Conservation (phyloP, 2,113 vertebrate species). For the Ascaphus truei region DNA sequence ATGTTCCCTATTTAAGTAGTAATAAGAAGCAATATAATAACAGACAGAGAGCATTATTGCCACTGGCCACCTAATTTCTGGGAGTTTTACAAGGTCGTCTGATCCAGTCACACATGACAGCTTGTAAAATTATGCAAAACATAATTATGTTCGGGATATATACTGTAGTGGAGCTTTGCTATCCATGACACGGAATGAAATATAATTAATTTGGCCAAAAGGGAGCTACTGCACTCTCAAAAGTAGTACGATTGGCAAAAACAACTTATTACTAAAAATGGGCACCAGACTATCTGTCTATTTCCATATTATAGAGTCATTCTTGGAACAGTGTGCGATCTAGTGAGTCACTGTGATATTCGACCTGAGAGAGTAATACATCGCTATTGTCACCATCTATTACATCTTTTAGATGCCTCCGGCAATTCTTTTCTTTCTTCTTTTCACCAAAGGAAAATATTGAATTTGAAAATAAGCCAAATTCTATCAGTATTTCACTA, state of each 20-base stretch:
- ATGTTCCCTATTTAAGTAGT: slow-evolving; percentile 36
- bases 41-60: slow-evolving; percentile 24
- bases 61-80: slow-evolving; percentile 4
- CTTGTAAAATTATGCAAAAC: neutral
- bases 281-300: neutral
- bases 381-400: neutral
- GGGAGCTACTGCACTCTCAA: neutral
- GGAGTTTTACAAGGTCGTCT: slow-evolving; percentile 1
- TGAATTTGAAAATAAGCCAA: slow-evolving; percentile 4
- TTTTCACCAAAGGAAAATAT: slow-evolving; percentile 6
- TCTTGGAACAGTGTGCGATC: neutral
- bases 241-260: neutral
- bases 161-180: neutral
- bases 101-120: slow-evolving; percentile 2
- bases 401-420: neutral
- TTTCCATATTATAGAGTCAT: slow-evolving; percentile 19
- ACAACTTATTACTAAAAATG: neutral
- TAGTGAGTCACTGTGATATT: slow-evolving; percentile 20
- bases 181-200: neutral
- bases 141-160: neutral
- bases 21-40: slow-evolving; percentile 29
- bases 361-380: slow-evolving; percentile 4
- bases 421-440: neutral
- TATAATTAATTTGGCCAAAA: neutral
- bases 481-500: neutral